Percentiles rank a stretch among this genome's conserved stretches.
phyloP scores from a whole-genome alignment of 2,888 invertebrate species.

The Gerris lacustris region DNA sequence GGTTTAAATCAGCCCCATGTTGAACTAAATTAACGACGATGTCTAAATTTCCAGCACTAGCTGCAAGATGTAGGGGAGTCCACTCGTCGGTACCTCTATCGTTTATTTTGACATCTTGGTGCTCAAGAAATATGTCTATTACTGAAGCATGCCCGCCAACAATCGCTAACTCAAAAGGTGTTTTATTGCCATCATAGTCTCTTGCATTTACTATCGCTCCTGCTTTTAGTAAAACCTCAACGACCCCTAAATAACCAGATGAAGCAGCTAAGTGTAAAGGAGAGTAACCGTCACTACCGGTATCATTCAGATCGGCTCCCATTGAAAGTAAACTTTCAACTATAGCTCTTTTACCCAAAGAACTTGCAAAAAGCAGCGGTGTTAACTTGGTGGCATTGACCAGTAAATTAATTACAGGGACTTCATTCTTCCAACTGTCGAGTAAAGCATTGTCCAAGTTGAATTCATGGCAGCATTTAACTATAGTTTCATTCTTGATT shows the following conservation, averaged over 20 bases:
- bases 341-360: neutral
- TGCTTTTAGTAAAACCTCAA: conserved; percentile 19
- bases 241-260: conserved; percentile 20
- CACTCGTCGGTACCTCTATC: conserved; percentile 10
- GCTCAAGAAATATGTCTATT: neutral
- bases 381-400: too few relatives aligned
- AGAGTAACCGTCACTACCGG: neutral
- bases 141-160: conserved; percentile 6
- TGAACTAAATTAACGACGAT: neutral
- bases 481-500: neutral
- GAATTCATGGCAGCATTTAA: too few relatives aligned
- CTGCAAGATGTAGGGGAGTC: conserved; percentile 10
- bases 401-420: too few relatives aligned
- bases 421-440: too few relatives aligned
- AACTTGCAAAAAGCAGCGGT: neutral
- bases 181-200: conserved; percentile 17
- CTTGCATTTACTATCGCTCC: neutral
- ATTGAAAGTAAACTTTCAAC: neutral
- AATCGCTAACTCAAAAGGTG: conserved; percentile 8
- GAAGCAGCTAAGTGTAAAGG: conserved; percentile 26
- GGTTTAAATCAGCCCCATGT: neutral
- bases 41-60: neutral
- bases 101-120: conserved; percentile 9
- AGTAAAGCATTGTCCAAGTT: too few relatives aligned
- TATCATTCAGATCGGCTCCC: conserved; percentile 15